phyloP scores from a whole-genome alignment of 2,888 invertebrate genomes.

The Branchipolynoe longqiensis region DNA sequence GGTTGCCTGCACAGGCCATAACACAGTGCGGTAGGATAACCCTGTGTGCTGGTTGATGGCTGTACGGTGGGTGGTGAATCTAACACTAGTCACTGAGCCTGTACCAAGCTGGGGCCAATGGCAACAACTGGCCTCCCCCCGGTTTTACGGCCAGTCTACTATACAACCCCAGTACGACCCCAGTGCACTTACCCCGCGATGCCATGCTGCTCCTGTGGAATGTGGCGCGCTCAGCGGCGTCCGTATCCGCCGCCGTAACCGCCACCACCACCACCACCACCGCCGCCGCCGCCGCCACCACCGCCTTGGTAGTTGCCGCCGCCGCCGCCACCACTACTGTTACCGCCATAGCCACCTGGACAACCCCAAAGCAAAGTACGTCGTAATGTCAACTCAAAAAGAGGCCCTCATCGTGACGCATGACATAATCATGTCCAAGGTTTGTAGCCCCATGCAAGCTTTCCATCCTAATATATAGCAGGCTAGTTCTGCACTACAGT shows the following conservation, averaged over 20 bases:
- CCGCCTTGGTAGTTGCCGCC: conserved; percentile 51
- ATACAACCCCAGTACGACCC: neutral
- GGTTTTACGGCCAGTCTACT: neutral
- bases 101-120: conserved; percentile 44
- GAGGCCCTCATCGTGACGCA: no score
- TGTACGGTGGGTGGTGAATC: neutral
- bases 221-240: conserved; percentile 2
- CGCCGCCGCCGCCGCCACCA: conserved; percentile 83
- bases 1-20: neutral
- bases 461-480: no score
- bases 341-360: conserved; percentile 59
- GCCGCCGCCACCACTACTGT: conserved; percentile 53
- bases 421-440: no score
- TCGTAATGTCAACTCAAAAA: neutral
- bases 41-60: neutral
- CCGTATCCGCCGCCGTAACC: conserved; percentile 64
- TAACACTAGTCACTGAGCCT: conserved; percentile 20
- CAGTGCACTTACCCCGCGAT: conserved; percentile 31
- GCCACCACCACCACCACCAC: conserved; percentile 86
- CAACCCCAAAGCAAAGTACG: neutral
- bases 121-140: neutral
- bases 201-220: conserved; percentile 42
- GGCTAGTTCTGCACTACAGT: neutral
- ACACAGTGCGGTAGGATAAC: no score
- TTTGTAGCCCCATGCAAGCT: no score